These are phyloP conservation scores for Enoplosus armatus DNA, from an alignment of 2,797 vertebrate species.

Conservation along the genomic window DNA sequence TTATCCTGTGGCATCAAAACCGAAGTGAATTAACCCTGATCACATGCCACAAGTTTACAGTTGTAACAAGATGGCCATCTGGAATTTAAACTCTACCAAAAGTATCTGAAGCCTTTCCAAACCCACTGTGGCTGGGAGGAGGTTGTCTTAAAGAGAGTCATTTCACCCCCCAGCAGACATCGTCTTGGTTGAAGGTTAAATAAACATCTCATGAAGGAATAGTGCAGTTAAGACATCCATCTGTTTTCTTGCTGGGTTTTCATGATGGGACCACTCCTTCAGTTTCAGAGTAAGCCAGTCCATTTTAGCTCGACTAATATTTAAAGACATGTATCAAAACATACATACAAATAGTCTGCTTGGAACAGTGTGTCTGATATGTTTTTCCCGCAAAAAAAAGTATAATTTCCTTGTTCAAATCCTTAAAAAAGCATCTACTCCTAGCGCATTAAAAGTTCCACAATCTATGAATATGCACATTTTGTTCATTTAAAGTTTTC, in stretches of 20 bases:
- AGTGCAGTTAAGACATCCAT: slow-evolving; percentile 54
- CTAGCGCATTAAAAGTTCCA: no score
- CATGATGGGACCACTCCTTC: slow-evolving; percentile 34
- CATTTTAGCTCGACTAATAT: slow-evolving; percentile 67
- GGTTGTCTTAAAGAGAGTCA: slow-evolving; percentile 36
- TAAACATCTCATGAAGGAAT: slow-evolving; percentile 68
- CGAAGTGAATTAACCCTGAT: slow-evolving; percentile 20
- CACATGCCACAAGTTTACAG: slow-evolving; percentile 28
- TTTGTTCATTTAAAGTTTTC: no score
- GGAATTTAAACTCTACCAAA: slow-evolving; percentile 46
- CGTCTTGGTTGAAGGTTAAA: slow-evolving; percentile 60
- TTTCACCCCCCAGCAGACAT: slow-evolving; percentile 54
- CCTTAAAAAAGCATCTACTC: no score
- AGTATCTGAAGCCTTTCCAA: slow-evolving; percentile 38
- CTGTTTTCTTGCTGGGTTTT: slow-evolving; percentile 58
- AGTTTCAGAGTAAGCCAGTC: slow-evolving; percentile 53
- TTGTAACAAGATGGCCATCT: slow-evolving; percentile 36
- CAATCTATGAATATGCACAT: no score
- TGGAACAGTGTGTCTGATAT: no score
- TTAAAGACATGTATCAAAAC: no score
- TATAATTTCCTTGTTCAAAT: no score
- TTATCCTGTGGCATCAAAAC: slow-evolving; percentile 28
- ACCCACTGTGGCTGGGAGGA: slow-evolving; percentile 35
- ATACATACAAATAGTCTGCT: no score
- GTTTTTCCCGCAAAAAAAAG: no score